Conservation (phyloP, 2,888 invertebrate genomes). For the Exocentrus adspersus region DNA sequence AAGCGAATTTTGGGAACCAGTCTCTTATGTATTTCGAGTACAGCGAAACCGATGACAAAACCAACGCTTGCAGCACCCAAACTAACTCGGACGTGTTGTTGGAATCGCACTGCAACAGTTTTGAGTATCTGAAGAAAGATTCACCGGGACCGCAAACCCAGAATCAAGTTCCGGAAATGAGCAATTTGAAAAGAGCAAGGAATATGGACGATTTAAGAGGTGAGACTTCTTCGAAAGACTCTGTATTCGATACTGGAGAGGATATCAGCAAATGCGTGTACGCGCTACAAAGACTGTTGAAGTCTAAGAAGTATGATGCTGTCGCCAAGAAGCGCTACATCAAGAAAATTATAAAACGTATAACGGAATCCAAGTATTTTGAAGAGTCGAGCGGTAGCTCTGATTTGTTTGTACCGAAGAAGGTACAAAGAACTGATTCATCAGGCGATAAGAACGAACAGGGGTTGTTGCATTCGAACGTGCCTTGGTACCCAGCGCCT, state of each 20-base stretch:
- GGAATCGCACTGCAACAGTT: slow-evolving; percentile 70
- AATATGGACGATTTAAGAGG: slow-evolving; percentile 5
- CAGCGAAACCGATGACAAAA: slow-evolving; percentile 29
- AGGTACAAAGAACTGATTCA: slow-evolving; percentile 30
- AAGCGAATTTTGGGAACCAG: slow-evolving; percentile 33
- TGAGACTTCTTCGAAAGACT: slow-evolving; percentile 15
- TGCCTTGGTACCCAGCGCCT: slow-evolving; percentile 62
- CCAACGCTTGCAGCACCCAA: slow-evolving; percentile 34
- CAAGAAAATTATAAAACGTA: slow-evolving; percentile 72
- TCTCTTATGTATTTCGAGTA: slow-evolving; percentile 35
- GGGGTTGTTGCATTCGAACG: slow-evolving; percentile 51
- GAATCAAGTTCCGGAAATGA: too few species aligned
- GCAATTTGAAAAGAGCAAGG: slow-evolving; percentile 11
- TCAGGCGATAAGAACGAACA: slow-evolving; percentile 15
- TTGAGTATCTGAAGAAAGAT: slow-evolving; percentile 67
- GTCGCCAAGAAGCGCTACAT: slow-evolving; percentile 72
- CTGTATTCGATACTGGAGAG: slow-evolving; percentile 48
- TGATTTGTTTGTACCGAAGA: slow-evolving; percentile 64
- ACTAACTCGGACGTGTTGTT: slow-evolving; percentile 40
- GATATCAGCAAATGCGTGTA: slow-evolving; percentile 73
- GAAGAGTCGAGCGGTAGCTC: slow-evolving; percentile 68
- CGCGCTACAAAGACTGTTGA: slow-evolving; percentile 69
- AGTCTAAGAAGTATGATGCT: slow-evolving; percentile 69
- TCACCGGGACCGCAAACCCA: slow-evolving; percentile 8
- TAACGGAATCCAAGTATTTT: slow-evolving; percentile 69